Evolutionary conservation across 2,113 vertebrate species (phyloP).

Genomic region (Lampris megalopsis): DNA sequence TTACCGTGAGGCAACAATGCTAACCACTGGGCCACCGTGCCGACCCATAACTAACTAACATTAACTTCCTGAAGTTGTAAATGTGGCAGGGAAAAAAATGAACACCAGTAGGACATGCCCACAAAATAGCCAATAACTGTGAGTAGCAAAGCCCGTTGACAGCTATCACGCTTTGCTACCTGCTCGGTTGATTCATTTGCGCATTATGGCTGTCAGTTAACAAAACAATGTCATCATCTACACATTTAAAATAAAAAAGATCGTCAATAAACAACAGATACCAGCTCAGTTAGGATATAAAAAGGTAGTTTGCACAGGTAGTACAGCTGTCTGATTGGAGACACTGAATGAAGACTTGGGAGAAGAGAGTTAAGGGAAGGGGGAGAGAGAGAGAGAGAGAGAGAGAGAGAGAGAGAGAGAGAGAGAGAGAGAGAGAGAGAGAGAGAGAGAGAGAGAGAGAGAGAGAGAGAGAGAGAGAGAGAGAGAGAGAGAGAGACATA

Average conservation of each 20-base stretch:
- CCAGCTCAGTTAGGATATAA: no score
- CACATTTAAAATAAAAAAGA: no score
- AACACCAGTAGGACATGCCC: neutral
- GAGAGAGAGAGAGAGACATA: slow-evolving; percentile 2
- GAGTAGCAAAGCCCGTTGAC: no score
- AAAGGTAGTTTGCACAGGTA: no score
- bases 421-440: neutral
- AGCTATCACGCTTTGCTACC: neutral
- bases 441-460: neutral
- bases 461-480: neutral
- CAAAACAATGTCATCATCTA: no score
- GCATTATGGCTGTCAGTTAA: no score
- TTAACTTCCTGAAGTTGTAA: no score
- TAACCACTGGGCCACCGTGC: no score
- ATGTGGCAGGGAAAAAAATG: neutral
- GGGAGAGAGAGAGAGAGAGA: slow-evolving; percentile 9
- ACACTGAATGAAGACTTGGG: slow-evolving; percentile 57
- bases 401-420: neutral
- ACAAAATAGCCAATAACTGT: neutral
- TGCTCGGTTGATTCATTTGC: neutral
- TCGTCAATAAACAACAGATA: no score
- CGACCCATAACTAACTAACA: no score
- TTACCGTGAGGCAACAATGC: no score
- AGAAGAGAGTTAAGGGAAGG: slow-evolving; percentile 17
- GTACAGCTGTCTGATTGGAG: no score